Evolutionary conservation across 35 echinoderm and acorn worm genomes (phyloP).

Genomic region (Diadema setosum): DNA sequence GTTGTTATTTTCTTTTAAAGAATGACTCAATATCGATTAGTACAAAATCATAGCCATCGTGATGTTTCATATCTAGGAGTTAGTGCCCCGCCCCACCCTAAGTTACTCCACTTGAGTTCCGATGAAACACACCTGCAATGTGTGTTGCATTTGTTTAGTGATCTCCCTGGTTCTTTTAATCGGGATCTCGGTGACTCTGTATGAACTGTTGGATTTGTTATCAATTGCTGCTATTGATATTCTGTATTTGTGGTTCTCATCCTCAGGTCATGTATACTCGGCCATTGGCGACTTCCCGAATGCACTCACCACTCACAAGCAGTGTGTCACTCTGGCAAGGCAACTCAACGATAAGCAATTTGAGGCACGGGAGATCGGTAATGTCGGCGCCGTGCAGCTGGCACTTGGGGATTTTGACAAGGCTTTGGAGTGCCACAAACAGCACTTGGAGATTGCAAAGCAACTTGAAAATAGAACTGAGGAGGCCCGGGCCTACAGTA

Average conservation of each 20-base stretch:
- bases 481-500: conserved; percentile 93
- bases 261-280: conserved; percentile 94
- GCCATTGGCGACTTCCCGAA: conserved; percentile 98
- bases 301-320: conserved; percentile 93
- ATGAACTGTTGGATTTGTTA: too few species aligned
- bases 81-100: too few species aligned
- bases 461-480: conserved; percentile 92
- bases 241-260: conserved; percentile 13
- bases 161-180: too few species aligned
- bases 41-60: too few species aligned
- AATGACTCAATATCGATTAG: too few species aligned
- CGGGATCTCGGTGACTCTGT: too few species aligned
- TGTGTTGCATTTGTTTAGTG: too few species aligned
- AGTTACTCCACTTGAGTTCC: too few species aligned
- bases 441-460: conserved; percentile 84
- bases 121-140: too few species aligned
- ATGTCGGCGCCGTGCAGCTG: conserved; percentile 88
- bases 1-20: too few species aligned
- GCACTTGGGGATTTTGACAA: conserved; percentile 84
- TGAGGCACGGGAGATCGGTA: conserved; percentile 95
- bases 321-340: conserved; percentile 92
- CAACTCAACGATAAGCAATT: conserved; percentile 99
- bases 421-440: conserved; percentile 91
- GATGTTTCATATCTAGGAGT: too few species aligned
- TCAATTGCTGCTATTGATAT: too few species aligned